These are phyloP conservation scores for Meliscaeva auricollis DNA, from an alignment of 2,888 invertebrate genomes.

Conservation along the genomic window DNA sequence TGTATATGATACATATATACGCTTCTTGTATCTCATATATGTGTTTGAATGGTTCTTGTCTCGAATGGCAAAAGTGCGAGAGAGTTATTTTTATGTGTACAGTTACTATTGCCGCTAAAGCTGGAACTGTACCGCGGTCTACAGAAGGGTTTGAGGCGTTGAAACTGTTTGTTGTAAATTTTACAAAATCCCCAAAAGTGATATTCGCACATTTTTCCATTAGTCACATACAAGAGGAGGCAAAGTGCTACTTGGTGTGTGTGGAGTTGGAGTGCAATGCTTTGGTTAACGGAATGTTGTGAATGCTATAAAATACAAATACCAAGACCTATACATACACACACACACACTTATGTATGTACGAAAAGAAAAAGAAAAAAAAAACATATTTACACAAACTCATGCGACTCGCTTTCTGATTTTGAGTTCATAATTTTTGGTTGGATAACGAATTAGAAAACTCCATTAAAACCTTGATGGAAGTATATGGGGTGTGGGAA, in stretches of 20 bases:
- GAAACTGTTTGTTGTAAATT: conserved; percentile 71
- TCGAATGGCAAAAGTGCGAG: conserved; percentile 8
- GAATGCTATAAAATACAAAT: conserved; percentile 43
- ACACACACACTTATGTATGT: background rate
- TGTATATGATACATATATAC: background rate
- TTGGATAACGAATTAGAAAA: conserved; percentile 40
- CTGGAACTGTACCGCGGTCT: background rate
- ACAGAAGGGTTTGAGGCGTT: conserved; percentile 28
- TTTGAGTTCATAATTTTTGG: conserved; percentile 45
- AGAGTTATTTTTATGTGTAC: conserved; percentile 43
- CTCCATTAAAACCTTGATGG: conserved; percentile 39
- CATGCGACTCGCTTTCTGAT: conserved; percentile 25
- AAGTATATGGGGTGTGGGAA: background rate
- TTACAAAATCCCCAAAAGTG: conserved; percentile 73
- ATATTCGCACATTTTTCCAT: conserved; percentile 74
- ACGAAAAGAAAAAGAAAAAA: background rate
- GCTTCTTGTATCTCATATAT: background rate
- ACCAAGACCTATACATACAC: conserved; percentile 16
- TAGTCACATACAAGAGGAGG: conserved; percentile 59
- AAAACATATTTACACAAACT: conserved; percentile 20
- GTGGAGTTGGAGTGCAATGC: conserved; percentile 37
- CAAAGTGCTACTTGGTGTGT: conserved; percentile 28
- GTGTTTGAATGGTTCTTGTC: conserved; percentile 45
- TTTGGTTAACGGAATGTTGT: conserved; percentile 57
- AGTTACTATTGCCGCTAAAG: conserved; percentile 8